These are phyloP conservation scores for Machimus atricapillus DNA, from an alignment of 2,888 invertebrate genomes.

Conservation along the genomic window DNA sequence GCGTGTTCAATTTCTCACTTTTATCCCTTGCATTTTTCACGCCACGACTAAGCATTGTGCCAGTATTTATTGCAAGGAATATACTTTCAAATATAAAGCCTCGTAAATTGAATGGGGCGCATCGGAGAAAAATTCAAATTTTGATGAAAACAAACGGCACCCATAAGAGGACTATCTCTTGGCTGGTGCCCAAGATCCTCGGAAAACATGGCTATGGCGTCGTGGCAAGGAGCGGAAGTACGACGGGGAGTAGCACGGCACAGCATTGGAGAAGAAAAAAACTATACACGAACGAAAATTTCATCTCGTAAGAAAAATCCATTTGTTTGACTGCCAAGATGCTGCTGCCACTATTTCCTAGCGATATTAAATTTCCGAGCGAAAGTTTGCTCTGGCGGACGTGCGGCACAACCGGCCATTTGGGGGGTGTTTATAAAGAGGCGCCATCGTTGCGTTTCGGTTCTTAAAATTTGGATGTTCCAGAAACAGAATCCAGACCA, in stretches of 20 bases:
- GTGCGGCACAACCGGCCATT: neutral
- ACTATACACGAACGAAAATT: constrained; percentile 3
- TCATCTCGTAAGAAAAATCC: constrained; percentile 22
- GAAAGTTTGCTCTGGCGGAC: neutral
- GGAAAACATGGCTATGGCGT: neutral
- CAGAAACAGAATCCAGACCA: neutral
- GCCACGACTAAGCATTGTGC: neutral
- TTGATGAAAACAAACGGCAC: constrained; percentile 32
- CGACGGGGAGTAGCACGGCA: neutral
- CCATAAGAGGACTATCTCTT: constrained; percentile 19
- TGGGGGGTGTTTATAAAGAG: neutral
- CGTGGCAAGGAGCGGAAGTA: neutral
- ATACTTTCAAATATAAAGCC: neutral
- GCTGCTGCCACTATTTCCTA: constrained; percentile 28
- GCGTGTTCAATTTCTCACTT: neutral
- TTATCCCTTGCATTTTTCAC: neutral
- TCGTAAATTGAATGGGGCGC: constrained; percentile 3
- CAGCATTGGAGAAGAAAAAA: neutral
- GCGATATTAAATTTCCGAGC: constrained; percentile 21
- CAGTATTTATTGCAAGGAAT: neutral
- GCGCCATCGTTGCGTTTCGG: neutral
- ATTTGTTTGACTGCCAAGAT: constrained; percentile 35
- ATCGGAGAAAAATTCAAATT: constrained; percentile 21
- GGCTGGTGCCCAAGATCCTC: neutral
- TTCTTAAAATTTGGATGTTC: neutral